Conservation (phyloP, 53 echinoderm and acorn worm species). For the Patiria pectinifera region DNA sequence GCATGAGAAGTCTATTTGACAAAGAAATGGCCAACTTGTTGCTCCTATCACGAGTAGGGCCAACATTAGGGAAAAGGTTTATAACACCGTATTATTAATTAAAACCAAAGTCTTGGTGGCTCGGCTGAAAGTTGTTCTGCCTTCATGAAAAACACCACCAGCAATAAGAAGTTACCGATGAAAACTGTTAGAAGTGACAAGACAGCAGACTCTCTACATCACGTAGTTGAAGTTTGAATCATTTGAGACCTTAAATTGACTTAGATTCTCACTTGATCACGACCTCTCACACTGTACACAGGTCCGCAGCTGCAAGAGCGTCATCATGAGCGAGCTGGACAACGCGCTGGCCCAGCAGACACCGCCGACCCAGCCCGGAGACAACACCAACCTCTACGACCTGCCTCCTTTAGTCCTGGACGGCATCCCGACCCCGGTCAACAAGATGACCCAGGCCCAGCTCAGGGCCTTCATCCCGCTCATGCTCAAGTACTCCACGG, state of each 20-base stretch:
- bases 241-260: neutral
- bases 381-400: slow-evolving; percentile 89
- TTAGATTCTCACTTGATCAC: neutral
- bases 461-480: slow-evolving; percentile 95
- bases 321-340: slow-evolving; percentile 86
- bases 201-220: neutral
- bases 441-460: slow-evolving; percentile 99
- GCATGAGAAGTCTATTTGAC: no score
- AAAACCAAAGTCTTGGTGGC: no score
- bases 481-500: slow-evolving; percentile 99
- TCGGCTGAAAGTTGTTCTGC: no score
- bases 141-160: no score
- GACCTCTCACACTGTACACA: slow-evolving; percentile 18
- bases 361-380: slow-evolving; percentile 73
- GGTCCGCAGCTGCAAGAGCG: slow-evolving; percentile 86
- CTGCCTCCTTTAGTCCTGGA: slow-evolving; percentile 94
- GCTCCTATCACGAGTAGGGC: no score
- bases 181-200: no score
- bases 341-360: slow-evolving; percentile 91
- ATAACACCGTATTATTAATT: no score
- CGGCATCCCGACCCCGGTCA: slow-evolving; percentile 95
- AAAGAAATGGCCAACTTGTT: no score
- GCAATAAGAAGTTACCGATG: no score
- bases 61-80: no score
- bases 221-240: neutral